These are phyloP conservation scores for Bellardia pandia DNA, from an alignment of 2,888 invertebrate species.

Conservation along the genomic window DNA sequence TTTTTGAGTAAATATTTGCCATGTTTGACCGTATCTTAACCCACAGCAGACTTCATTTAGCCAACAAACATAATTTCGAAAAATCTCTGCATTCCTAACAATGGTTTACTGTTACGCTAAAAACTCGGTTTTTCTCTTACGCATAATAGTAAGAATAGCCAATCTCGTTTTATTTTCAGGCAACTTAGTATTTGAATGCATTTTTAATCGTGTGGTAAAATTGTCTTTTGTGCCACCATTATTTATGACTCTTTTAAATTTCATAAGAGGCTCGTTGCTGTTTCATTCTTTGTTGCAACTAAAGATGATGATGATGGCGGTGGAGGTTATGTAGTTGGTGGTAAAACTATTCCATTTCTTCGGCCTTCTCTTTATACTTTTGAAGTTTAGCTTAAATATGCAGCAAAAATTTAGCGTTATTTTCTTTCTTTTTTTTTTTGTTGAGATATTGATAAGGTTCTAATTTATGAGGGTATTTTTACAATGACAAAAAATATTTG, in stretches of 20 bases:
- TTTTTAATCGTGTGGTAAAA: conserved; percentile 72
- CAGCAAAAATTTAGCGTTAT: conserved; percentile 64
- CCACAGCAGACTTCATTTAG: no score
- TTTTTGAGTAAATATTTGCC: no score
- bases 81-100: background rate
- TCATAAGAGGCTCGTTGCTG: conserved; percentile 46
- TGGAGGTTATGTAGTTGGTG: conserved; percentile 60
- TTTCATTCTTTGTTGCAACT: conserved; percentile 54
- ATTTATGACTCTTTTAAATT: conserved; percentile 71
- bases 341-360: conserved; percentile 57
- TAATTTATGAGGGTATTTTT: conserved; percentile 70
- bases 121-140: conserved; percentile 18
- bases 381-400: conserved; percentile 38
- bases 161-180: background rate
- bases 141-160: conserved; percentile 20
- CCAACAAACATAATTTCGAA: no score
- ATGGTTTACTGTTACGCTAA: background rate
- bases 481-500: conserved; percentile 65
- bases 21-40: no score
- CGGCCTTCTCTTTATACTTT: conserved; percentile 30
- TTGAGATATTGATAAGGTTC: conserved; percentile 69
- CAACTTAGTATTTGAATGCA: conserved; percentile 53
- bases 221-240: conserved; percentile 68
- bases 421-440: conserved; percentile 31
- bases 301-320: conserved; percentile 35